A percentile compares a stretch with the other conserved stretches of the same genome.
phyloP scores from a whole-genome alignment of 1,140 invertebrate species.

The Listronotus oregonensis region DNA sequence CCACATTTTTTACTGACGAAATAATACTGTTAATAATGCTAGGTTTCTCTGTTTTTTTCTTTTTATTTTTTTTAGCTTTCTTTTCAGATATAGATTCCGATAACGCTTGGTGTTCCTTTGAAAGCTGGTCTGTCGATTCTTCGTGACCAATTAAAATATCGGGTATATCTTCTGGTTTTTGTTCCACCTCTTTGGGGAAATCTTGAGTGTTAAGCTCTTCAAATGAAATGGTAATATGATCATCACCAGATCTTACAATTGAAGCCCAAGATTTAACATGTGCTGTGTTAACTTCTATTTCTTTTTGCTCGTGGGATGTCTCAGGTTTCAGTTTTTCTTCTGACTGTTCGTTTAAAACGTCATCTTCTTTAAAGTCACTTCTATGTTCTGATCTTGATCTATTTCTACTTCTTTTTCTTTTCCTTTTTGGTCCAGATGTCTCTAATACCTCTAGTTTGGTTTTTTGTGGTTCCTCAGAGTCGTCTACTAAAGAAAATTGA shows the following conservation, averaged over 20 bases:
- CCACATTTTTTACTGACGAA: constrained; percentile 47
- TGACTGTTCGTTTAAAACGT: constrained; percentile 5
- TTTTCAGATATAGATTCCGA: constrained; percentile 9
- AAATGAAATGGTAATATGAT: not conserved
- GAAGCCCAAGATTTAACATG: constrained; percentile 40
- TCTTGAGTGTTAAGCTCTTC: too few relatives aligned
- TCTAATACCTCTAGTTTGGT: too few relatives aligned
- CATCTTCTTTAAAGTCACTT: not conserved
- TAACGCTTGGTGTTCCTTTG: constrained; percentile 2
- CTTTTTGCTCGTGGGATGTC: not conserved
- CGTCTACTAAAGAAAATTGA: not conserved
- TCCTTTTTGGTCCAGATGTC: constrained; percentile 31
- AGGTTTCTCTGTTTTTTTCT: constrained; percentile 40
- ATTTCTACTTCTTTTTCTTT: constrained; percentile 44
- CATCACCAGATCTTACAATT: constrained; percentile 26
- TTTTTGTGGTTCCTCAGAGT: too few relatives aligned
- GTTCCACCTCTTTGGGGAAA: not conserved
- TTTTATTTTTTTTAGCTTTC: constrained; percentile 35
- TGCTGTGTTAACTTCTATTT: not conserved
- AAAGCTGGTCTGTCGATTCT: not conserved
- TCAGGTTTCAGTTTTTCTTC: constrained; percentile 14
- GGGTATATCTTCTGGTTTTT: not conserved
- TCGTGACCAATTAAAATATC: too few relatives aligned
- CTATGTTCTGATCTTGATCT: constrained; percentile 42
- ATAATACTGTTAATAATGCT: constrained; percentile 41